Percentiles rank a stretch among this genome's conserved stretches.
Conservation (phyloP, 1,140 invertebrate genomes). For the Leptinotarsa defecta region DNA sequence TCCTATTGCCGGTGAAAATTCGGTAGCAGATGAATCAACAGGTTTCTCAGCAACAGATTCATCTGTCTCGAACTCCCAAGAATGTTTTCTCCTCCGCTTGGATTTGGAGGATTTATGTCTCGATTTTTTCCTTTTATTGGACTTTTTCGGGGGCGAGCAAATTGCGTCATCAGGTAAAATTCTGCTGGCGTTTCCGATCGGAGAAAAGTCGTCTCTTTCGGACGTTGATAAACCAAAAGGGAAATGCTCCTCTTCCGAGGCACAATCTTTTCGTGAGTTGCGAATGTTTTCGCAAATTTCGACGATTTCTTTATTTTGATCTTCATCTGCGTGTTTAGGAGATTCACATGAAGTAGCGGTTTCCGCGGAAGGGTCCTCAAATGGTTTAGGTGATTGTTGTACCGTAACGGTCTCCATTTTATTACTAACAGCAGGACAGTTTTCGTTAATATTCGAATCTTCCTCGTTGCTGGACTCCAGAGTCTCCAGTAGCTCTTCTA, state of each 20-base stretch:
- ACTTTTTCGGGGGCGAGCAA: constrained; percentile 32
- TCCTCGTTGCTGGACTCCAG: background rate
- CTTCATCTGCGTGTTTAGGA: background rate
- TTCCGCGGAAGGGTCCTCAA: background rate
- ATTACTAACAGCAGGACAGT: background rate
- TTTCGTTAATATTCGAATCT: background rate
- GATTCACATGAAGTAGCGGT: background rate
- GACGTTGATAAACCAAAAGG: background rate
- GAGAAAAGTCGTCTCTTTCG: constrained; percentile 16
- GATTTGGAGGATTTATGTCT: background rate
- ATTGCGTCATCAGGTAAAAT: constrained; percentile 15
- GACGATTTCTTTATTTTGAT: constrained; percentile 11
- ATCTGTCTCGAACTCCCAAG: background rate
- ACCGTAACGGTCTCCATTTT: background rate
- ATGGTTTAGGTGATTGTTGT: background rate
- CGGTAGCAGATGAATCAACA: no score
- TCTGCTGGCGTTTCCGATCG: background rate
- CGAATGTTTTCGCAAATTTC: background rate
- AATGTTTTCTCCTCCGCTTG: constrained; percentile 2
- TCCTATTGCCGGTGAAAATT: no score
- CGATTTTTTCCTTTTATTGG: constrained; percentile 28
- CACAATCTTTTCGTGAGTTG: background rate
- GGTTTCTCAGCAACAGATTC: background rate
- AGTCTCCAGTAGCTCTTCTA: background rate
- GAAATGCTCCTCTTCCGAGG: background rate